Evolutionary conservation across 2,113 vertebrate species (phyloP).

Genomic region (Dascyllus trimaculatus): DNA sequence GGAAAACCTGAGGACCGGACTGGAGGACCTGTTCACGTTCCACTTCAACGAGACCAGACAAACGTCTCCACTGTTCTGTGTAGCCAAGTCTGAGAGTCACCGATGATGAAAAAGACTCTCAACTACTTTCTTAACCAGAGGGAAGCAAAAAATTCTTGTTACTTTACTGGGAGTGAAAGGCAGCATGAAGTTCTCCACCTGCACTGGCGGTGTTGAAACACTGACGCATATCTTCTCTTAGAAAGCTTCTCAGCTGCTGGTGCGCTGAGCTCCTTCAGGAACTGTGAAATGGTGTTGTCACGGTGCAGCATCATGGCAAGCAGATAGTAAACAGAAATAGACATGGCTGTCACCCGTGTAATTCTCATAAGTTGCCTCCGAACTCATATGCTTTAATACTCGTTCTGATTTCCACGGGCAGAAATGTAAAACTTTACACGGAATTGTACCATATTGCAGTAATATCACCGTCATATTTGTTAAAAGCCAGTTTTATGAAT

Average conservation of each 20-base stretch:
- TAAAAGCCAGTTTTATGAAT: too few relatives aligned
- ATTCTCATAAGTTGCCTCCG: constrained; percentile 33
- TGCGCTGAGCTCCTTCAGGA: constrained; percentile 53
- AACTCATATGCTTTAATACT: constrained; percentile 20
- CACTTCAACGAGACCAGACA: constrained; percentile 61
- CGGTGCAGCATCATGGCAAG: constrained; percentile 33
- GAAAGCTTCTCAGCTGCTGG: constrained; percentile 50
- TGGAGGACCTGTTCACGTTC: constrained; percentile 66
- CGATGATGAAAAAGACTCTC: constrained; percentile 23
- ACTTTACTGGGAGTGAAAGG: constrained; percentile 42
- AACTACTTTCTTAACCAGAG: constrained; percentile 15
- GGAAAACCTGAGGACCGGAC: constrained; percentile 51
- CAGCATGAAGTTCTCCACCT: constrained; percentile 39
- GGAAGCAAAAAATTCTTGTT: constrained; percentile 33
- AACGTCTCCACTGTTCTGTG: constrained; percentile 53
- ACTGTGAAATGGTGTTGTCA: constrained; percentile 58
- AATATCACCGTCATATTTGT: background rate
- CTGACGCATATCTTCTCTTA: constrained; percentile 53
- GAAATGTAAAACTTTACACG: background rate
- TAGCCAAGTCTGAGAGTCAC: constrained; percentile 16
- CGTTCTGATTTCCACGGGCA: background rate
- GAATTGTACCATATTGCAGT: background rate
- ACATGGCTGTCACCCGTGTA: constrained; percentile 43
- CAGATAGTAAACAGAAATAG: constrained; percentile 55
- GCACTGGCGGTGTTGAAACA: constrained; percentile 33